A percentile compares a stretch with the other conserved stretches of the same genome.
Evolutionary conservation across 2,113 vertebrate species (phyloP).

Genomic region (Psilopogon haemacephalus): DNA sequence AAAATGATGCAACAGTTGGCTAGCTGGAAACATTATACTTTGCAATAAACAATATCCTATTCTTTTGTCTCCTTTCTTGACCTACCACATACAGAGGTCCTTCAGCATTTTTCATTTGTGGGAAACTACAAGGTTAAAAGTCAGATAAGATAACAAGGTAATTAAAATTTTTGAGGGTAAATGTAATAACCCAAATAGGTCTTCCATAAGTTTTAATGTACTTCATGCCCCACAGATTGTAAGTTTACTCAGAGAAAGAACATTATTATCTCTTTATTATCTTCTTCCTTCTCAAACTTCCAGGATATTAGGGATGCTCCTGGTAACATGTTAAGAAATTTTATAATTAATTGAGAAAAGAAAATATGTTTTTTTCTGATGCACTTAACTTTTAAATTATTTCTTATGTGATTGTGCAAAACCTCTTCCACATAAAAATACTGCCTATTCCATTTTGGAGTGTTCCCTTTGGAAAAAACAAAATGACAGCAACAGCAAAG

Average conservation of each 20-base stretch:
- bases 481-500: not conserved
- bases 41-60: constrained; percentile 9
- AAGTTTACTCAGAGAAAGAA: not conserved
- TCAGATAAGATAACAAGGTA: not conserved
- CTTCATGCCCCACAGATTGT: not conserved
- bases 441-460: not conserved
- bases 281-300: not conserved
- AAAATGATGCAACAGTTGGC: constrained; percentile 63
- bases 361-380: not conserved
- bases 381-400: fast-evolving
- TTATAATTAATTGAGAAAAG: not conserved
- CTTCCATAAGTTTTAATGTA: not conserved
- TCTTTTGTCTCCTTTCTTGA: not conserved
- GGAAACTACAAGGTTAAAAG: not conserved
- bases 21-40: constrained; percentile 19
- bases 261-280: fast-evolving
- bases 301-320: fast-evolving
- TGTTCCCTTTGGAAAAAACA: not conserved
- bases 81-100: not conserved
- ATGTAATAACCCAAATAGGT: fast-evolving
- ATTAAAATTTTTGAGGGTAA: not conserved
- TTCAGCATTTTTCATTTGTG: not conserved
- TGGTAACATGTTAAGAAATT: not conserved
- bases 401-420: not conserved
- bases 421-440: not conserved